Percentiles rank a stretch among this genome's conserved stretches.
Evolutionary conservation across 2,113 vertebrate species (phyloP).

Genomic region (Apteryx owenii): DNA sequence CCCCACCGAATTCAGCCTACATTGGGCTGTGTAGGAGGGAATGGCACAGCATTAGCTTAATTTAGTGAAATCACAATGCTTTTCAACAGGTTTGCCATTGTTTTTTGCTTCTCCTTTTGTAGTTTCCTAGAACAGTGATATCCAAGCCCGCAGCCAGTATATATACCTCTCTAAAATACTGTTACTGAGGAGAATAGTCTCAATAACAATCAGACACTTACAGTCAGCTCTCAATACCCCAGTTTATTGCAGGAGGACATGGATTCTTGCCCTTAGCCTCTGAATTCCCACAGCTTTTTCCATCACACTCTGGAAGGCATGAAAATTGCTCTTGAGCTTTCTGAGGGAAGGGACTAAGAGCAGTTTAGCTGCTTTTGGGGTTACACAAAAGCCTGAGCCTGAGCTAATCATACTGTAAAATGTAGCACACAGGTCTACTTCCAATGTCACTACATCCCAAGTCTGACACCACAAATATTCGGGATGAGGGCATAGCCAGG

Average conservation of each 20-base stretch:
- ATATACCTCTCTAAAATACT: background rate
- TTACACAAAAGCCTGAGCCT: background rate
- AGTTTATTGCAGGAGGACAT: background rate
- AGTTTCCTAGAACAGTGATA: background rate
- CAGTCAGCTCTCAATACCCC: background rate
- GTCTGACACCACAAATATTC: background rate
- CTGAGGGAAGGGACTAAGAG: background rate
- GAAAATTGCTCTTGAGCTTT: background rate
- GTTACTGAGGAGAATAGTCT: background rate
- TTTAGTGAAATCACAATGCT: background rate
- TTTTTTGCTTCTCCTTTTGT: background rate
- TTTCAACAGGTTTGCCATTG: background rate
- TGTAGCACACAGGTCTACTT: rapidly evolving
- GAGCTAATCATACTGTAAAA: background rate
- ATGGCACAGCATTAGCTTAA: background rate
- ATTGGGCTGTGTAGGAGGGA: background rate
- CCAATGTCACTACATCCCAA: background rate
- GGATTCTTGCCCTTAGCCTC: background rate
- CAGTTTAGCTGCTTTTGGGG: background rate
- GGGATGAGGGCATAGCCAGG: rapidly evolving
- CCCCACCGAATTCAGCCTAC: background rate
- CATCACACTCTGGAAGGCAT: background rate
- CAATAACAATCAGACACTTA: background rate
- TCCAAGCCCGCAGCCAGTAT: background rate
- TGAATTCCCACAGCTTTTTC: background rate